A percentile compares a stretch with the other conserved stretches of the same genome.
These are phyloP conservation scores for Oscheius sp. DNA, from an alignment of 2,888 invertebrate genomes.

Conservation along the genomic window DNA sequence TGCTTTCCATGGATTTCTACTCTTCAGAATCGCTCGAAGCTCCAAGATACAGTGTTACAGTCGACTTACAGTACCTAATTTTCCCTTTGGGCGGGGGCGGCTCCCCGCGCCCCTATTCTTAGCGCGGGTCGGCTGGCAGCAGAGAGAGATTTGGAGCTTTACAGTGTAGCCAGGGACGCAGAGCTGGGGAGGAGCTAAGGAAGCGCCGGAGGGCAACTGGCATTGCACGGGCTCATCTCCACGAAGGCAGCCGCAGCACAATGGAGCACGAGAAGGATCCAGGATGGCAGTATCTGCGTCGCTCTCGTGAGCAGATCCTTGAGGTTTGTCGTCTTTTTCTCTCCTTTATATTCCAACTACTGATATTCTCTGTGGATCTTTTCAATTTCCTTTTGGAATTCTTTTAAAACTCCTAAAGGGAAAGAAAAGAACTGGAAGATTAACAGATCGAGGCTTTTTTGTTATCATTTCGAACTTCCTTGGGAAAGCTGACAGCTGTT, in stretches of 20 bases:
- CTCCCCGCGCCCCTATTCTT: conserved; percentile 27
- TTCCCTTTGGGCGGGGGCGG: conserved; percentile 16
- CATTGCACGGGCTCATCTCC: conserved; percentile 33
- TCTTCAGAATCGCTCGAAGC: too few relatives aligned
- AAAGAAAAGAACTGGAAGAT: too few relatives aligned
- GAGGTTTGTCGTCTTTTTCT: conserved; percentile 45
- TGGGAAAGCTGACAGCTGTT: too few relatives aligned
- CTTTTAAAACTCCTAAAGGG: too few relatives aligned
- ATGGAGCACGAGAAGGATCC: conserved; percentile 29
- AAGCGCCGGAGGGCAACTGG: conserved; percentile 16
- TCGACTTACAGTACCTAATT: too few relatives aligned
- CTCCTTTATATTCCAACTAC: neutral
- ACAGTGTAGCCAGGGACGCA: conserved; percentile 20
- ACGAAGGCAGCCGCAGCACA: conserved; percentile 11
- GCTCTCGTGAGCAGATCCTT: conserved; percentile 65
- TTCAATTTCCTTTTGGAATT: too few relatives aligned
- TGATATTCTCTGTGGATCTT: too few relatives aligned
- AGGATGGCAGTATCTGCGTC: conserved; percentile 68
- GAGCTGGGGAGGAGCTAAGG: conserved; percentile 13
- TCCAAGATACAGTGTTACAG: too few relatives aligned
- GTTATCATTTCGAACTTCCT: too few relatives aligned
- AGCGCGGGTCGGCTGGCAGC: conserved; percentile 4
- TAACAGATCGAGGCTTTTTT: too few relatives aligned
- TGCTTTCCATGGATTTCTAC: too few relatives aligned
- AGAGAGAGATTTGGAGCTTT: conserved; percentile 13